Base-by-base conservation (phyloP, 1,140 invertebrate genomes). In the Orchestia grillus region DNA sequence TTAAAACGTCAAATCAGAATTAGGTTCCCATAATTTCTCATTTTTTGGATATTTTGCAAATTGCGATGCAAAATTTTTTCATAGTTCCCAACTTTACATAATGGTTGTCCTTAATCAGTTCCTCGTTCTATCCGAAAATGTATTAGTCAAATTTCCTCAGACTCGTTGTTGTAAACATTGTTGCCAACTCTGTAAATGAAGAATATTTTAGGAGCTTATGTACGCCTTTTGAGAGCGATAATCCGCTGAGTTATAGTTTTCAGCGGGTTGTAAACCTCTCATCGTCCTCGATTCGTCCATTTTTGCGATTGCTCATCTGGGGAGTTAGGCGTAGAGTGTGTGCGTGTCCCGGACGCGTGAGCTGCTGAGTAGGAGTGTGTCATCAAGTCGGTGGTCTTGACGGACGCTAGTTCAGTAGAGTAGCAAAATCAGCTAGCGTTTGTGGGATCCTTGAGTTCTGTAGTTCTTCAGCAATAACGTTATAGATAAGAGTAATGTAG, bases 231-330 rank as follows among this genome's bases (percentile, higher is more conserved):
- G 88, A 90, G 88, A 90, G 88, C 88, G 88, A 90, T 44, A 42
- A 44, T 90, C 88, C 43, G 43, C 88, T 90, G 88, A 90, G 28
- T 90, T 90, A 44, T 90, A 90, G 42, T 90, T 77, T 90, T 90
- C 88, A 90, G 43, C 88, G 41, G 43, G 28, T 41, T 42, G 36
- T 43, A 42, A 44, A 90, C 88, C 88, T 90, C 88, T 90, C 88
- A 90, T 90, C 88, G 88, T 90, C 88, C 88, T 90, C 41, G 88
- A 90, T 90, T 90, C 88, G 88, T 90, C 88, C 88, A 90, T 90
- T 90, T 90, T 90, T 90, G 62, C 88, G 41, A 90, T 90, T 90
- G 88, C 88, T 90, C 88, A 90, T 41, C 88, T 90, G 88, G n/a
- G 41, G 41, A 42, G 88, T 90, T 42, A 77, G 62, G 62, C 62